These are phyloP conservation scores for Oeneis ivallda DNA, from an alignment of 2,888 invertebrate species.

Conservation along the genomic window DNA sequence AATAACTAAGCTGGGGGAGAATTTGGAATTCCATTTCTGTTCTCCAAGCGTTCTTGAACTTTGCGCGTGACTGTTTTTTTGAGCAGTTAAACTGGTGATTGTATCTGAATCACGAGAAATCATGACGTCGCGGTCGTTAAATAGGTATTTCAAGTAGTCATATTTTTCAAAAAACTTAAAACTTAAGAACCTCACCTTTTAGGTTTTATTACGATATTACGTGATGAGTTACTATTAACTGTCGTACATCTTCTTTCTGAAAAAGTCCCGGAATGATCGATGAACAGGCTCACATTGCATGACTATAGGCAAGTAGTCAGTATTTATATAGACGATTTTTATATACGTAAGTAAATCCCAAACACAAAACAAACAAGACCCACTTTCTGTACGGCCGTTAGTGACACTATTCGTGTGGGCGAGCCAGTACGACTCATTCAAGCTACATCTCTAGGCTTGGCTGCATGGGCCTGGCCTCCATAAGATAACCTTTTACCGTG, in stretches of 20 bases:
- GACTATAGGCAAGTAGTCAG: background rate
- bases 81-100: conserved; percentile 18
- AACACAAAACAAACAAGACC: conserved; percentile 15
- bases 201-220: too few relatives aligned
- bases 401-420: conserved; percentile 11
- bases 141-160: background rate
- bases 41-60: conserved; percentile 8
- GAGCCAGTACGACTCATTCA: conserved; percentile 12
- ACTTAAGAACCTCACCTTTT: background rate
- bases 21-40: conserved; percentile 14
- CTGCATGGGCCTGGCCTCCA: background rate
- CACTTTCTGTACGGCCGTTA: conserved; percentile 5
- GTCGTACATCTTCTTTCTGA: background rate
- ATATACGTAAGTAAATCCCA: background rate
- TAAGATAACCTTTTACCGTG: background rate
- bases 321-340: background rate
- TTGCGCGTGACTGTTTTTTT: conserved; percentile 17
- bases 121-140: conserved; percentile 24
- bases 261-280: background rate
- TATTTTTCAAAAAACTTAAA: conserved; percentile 3
- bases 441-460: conserved; percentile 7
- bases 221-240: background rate
- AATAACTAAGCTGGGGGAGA: conserved; percentile 5
- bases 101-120: conserved; percentile 39
- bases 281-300: background rate